Conservation (phyloP, 2,888 invertebrate species). For the Polylopha cassiicola region DNA sequence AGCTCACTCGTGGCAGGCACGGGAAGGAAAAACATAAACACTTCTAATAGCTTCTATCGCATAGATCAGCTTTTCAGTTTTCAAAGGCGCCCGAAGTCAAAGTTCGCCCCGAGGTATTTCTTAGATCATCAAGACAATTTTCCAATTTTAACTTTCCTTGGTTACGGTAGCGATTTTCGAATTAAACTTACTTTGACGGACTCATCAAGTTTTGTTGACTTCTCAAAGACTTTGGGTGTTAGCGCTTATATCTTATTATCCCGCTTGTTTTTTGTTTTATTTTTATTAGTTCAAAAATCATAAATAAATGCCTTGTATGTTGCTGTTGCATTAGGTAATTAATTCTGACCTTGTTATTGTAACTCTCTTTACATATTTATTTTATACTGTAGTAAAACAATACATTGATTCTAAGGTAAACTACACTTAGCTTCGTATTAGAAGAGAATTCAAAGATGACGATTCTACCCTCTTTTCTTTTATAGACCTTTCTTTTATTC, state of each 20-base stretch:
- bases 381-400: no score
- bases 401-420: no score
- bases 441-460: no score
- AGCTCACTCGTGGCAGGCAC: slow-evolving; percentile 14
- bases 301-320: neutral
- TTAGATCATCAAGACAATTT: slow-evolving; percentile 66
- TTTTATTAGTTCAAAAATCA: slow-evolving; percentile 1
- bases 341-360: no score
- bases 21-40: slow-evolving; percentile 53
- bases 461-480: no score
- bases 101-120: slow-evolving; percentile 64
- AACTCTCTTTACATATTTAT: no score
- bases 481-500: no score
- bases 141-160: slow-evolving; percentile 69
- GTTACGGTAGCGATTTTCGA: slow-evolving; percentile 60
- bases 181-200: slow-evolving; percentile 61
- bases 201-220: slow-evolving; percentile 59
- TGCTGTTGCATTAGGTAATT: no score
- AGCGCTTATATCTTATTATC: slow-evolving; percentile 20
- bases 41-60: slow-evolving; percentile 53
- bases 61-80: slow-evolving; percentile 60
- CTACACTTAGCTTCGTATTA: no score
- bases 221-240: slow-evolving; percentile 41
- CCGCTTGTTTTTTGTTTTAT: slow-evolving; percentile 9
- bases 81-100: slow-evolving; percentile 62